Evolutionary conservation across 2,113 vertebrate genomes (phyloP).

Genomic region (Pelecanus crispus): DNA sequence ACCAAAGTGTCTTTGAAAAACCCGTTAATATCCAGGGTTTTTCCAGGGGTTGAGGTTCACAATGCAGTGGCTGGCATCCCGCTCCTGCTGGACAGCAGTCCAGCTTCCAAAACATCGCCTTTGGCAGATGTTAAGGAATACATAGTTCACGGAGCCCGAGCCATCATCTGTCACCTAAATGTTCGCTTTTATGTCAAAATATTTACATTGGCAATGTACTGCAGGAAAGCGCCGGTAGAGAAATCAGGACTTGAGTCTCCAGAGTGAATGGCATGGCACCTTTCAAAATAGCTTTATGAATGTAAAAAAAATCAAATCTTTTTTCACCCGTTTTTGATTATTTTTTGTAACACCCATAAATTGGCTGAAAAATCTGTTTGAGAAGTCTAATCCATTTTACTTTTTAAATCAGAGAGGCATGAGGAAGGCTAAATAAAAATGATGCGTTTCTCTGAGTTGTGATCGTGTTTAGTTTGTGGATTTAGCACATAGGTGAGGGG

Average conservation of each 20-base stretch:
- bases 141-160: background rate
- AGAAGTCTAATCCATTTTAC: background rate
- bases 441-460: background rate
- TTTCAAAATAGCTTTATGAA: background rate
- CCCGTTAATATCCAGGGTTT: background rate
- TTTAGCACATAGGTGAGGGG: background rate
- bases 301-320: background rate
- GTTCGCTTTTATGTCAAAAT: background rate
- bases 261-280: accelerated
- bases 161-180: background rate
- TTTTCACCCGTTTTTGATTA: background rate
- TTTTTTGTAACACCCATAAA: background rate
- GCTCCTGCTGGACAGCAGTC: background rate
- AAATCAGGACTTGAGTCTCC: background rate
- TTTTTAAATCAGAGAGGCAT: background rate
- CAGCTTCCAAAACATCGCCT: background rate
- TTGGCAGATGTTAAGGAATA: background rate
- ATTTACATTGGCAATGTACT: accelerated
- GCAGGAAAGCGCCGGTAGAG: background rate
- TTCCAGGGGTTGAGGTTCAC: background rate
- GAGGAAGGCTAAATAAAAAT: background rate
- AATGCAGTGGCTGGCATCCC: accelerated
- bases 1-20: background rate
- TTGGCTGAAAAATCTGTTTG: background rate
- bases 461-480: no score